Conservation (phyloP, 1,140 invertebrate species). For the Conus ventricosus region DNA sequence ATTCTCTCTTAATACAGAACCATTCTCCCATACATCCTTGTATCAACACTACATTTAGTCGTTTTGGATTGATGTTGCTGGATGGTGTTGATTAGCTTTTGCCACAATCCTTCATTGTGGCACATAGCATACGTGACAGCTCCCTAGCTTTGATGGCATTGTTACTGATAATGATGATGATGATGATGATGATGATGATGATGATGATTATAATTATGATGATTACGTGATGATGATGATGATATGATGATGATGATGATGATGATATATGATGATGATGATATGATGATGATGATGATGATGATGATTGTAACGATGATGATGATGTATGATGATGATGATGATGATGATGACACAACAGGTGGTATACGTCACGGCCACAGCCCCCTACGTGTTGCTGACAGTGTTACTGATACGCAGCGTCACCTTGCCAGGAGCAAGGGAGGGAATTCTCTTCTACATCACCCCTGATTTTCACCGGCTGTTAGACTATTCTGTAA, state of each 20-base stretch:
- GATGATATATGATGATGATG: background rate
- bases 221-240: background rate
- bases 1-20: too few relatives aligned
- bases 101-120: too few relatives aligned
- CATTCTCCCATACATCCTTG: too few relatives aligned
- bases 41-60: too few relatives aligned
- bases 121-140: background rate
- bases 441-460: conserved; percentile 25
- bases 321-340: background rate
- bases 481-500: background rate
- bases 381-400: conserved; percentile 12
- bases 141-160: background rate
- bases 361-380: conserved; percentile 37
- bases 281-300: conserved; percentile 5
- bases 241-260: conserved; percentile 9
- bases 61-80: background rate
- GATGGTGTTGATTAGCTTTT: too few relatives aligned
- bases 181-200: background rate
- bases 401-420: conserved; percentile 23
- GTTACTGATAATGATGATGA: conserved; percentile 11
- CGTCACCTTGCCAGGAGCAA: conserved; percentile 25
- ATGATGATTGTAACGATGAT: too few relatives aligned
- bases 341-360: background rate
- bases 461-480: conserved; percentile 22
- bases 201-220: too few relatives aligned